Evolutionary conservation across 2,888 invertebrate genomes (phyloP).

Genomic region (Drosophila diplacantha): DNA sequence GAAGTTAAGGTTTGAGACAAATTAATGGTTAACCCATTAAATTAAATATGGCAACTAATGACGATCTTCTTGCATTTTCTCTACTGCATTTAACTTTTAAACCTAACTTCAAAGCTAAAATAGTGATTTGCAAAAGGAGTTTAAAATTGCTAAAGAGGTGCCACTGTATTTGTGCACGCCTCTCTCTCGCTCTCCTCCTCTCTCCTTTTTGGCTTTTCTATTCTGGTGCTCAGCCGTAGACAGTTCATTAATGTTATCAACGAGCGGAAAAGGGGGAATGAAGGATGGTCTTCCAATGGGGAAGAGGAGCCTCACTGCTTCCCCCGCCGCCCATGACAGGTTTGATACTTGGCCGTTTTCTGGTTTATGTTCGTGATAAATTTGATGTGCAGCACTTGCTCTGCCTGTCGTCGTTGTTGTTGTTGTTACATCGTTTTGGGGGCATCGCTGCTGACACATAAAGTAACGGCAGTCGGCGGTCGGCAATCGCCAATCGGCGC

Average conservation of each 20-base stretch:
- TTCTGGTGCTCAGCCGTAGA: conserved; percentile 68
- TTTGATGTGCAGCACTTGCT: conserved; percentile 44
- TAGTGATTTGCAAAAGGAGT: background rate
- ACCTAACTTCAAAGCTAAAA: background rate
- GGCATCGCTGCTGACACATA: conserved; percentile 35
- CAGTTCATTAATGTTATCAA: conserved; percentile 70
- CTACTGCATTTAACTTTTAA: background rate
- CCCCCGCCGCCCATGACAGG: conserved; percentile 15
- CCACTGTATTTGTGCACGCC: conserved; percentile 18
- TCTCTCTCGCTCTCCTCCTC: conserved; percentile 21
- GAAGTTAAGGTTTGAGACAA: too few relatives aligned
- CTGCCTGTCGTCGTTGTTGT: conserved; percentile 14
- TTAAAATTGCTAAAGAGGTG: background rate
- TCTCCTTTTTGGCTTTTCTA: conserved; percentile 53
- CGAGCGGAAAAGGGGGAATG: conserved; percentile 48
- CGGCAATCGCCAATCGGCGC: conserved; percentile 19
- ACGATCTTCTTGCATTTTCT: background rate
- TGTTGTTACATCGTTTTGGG: conserved; percentile 12
- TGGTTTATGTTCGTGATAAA: conserved; percentile 49
- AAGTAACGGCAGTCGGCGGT: conserved; percentile 43
- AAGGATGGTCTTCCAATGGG: conserved; percentile 19
- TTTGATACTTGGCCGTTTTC: conserved; percentile 30
- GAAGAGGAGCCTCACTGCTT: background rate
- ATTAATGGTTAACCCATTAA: background rate
- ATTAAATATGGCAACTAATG: background rate